Conservation (phyloP, 1,140 invertebrate species). For the Fopius arisanus region DNA sequence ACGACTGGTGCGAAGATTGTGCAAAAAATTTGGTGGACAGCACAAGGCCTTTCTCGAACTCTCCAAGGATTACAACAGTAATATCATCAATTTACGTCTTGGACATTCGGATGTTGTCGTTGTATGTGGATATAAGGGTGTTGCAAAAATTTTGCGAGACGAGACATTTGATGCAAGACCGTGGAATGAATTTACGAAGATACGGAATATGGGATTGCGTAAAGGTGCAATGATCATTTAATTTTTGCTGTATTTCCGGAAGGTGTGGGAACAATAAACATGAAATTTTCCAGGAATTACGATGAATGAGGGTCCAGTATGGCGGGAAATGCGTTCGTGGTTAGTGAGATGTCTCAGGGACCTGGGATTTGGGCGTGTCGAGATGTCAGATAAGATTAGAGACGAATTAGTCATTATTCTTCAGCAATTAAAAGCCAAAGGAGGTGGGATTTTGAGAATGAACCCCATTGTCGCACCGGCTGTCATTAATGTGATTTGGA, state of each 20-base stretch:
- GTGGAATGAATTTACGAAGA: slow-evolving; percentile 74
- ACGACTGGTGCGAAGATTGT: slow-evolving; percentile 66
- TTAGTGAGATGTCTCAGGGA: slow-evolving; percentile 73
- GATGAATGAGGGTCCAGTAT: slow-evolving; percentile 77
- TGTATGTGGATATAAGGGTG: slow-evolving; percentile 68
- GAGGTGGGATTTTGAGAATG: slow-evolving; percentile 54
- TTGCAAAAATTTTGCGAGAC: slow-evolving; percentile 69
- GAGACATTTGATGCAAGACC: slow-evolving; percentile 78
- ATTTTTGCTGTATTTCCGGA: background rate
- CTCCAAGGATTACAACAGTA: slow-evolving; percentile 68
- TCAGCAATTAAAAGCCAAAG: slow-evolving; percentile 52
- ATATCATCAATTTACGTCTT: slow-evolving; percentile 73
- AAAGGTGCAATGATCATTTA: slow-evolving; percentile 60
- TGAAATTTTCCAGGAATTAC: slow-evolving; percentile 69
- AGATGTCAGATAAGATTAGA: slow-evolving; percentile 77
- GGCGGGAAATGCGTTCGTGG: slow-evolving; percentile 80
- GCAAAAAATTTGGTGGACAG: slow-evolving; percentile 68
- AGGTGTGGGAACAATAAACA: background rate
- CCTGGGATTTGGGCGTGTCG: slow-evolving; percentile 77
- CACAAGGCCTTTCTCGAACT: slow-evolving; percentile 70
- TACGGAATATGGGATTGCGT: slow-evolving; percentile 74
- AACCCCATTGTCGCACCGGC: slow-evolving; percentile 65
- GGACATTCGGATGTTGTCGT: slow-evolving; percentile 71
- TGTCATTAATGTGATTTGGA: slow-evolving; percentile 81
- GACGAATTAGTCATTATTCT: slow-evolving; percentile 69